Conservation (phyloP, 2,797 vertebrate species). For the Caiman crocodilus region DNA sequence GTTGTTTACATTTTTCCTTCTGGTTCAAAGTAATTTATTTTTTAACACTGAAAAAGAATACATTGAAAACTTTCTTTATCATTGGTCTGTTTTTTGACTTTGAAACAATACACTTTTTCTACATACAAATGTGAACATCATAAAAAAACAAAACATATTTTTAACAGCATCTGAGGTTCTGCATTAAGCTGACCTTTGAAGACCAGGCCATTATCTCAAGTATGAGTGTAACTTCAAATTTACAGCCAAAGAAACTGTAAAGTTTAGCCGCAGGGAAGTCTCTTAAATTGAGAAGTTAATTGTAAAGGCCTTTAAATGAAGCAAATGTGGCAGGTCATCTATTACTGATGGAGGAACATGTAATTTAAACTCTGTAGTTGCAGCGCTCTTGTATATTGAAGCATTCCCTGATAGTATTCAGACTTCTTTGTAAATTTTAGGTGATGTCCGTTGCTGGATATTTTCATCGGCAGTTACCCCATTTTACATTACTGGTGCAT, state of each 20-base stretch:
- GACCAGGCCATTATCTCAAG: no score
- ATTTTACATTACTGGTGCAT: background rate
- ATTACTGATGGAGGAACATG: background rate
- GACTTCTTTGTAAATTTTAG: background rate
- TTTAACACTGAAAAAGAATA: background rate
- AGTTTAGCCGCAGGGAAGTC: background rate
- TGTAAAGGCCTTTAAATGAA: background rate
- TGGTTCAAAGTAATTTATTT: background rate
- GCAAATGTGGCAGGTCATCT: background rate
- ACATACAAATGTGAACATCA: background rate
- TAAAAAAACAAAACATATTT: background rate
- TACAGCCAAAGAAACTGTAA: background rate
- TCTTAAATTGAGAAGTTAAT: background rate
- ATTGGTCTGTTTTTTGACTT: background rate
- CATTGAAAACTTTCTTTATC: fast-evolving
- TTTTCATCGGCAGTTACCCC: background rate
- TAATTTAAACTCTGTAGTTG: background rate
- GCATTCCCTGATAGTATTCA: background rate
- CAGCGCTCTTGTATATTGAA: background rate
- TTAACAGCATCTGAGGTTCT: background rate
- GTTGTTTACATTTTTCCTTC: background rate
- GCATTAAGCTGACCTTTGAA: no score
- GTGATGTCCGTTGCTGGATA: background rate
- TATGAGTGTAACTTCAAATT: background rate
- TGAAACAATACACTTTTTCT: background rate